These are phyloP conservation scores for Drosophila seguyi DNA, from an alignment of 1,140 invertebrate species.

Conservation along the genomic window DNA sequence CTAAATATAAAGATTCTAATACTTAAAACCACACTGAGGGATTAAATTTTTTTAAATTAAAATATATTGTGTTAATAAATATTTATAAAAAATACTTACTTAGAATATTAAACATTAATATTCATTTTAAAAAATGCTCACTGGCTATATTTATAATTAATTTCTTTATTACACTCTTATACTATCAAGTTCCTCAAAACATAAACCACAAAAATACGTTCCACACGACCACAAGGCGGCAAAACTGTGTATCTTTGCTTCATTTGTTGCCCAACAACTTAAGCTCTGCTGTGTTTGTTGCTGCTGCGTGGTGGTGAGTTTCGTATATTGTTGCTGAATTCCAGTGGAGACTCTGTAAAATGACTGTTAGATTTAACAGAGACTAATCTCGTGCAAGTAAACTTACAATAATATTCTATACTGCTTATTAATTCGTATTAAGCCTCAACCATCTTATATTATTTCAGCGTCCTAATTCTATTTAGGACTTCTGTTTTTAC, in stretches of 20 bases:
- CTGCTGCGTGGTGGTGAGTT: slow-evolving; percentile 47
- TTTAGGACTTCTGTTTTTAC: too few relatives aligned
- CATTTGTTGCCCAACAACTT: slow-evolving; percentile 1
- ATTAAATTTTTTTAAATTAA: too few relatives aligned
- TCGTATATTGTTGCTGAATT: slow-evolving; percentile 31
- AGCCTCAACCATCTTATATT: not conserved
- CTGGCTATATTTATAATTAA: not conserved
- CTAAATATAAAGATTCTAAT: not conserved
- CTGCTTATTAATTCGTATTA: not conserved
- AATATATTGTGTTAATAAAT: too few relatives aligned
- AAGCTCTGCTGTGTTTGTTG: slow-evolving; percentile 1
- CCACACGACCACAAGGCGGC: slow-evolving; percentile 63
- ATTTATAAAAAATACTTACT: too few relatives aligned
- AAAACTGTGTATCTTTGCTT: slow-evolving; percentile 53
- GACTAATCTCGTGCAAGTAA: too few relatives aligned
- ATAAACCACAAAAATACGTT: not conserved
- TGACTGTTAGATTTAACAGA: slow-evolving; percentile 1
- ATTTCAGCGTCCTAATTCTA: not conserved
- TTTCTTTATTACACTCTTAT: slow-evolving; percentile 11
- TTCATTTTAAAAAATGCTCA: not conserved
- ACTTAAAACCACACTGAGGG: too few relatives aligned
- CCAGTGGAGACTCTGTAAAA: slow-evolving; percentile 19
- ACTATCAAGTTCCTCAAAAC: not conserved
- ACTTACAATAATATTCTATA: too few relatives aligned
- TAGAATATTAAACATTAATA: not conserved